phyloP scores from a whole-genome alignment of 2,797 vertebrate species.

The Argentina silus region DNA sequence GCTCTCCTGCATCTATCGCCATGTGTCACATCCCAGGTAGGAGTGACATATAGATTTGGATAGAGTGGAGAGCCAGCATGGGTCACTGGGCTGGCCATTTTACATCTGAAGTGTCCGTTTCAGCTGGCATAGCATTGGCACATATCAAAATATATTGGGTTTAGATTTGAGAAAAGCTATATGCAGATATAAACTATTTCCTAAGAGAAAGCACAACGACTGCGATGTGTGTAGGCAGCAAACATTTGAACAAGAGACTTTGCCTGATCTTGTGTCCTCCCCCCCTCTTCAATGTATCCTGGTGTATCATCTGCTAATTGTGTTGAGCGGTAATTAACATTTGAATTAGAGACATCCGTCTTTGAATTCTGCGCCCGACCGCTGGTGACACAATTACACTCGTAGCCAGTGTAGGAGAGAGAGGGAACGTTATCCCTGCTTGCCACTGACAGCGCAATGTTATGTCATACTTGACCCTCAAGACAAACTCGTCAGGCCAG shows the following conservation, averaged over 20 bases:
- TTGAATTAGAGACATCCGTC: neutral
- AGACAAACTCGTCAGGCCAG: slow-evolving; percentile 66
- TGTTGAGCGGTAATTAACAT: slow-evolving; percentile 3
- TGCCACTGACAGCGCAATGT: slow-evolving; percentile 63
- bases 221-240: slow-evolving; percentile 2
- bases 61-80: slow-evolving; percentile 59
- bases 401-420: slow-evolving; percentile 41
- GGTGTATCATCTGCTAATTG: neutral
- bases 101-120: slow-evolving; percentile 53
- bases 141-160: slow-evolving; percentile 40
- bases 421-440: slow-evolving; percentile 55
- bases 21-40: slow-evolving; percentile 65
- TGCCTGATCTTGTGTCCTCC: slow-evolving; percentile 6
- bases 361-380: neutral
- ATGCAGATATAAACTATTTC: slow-evolving; percentile 19
- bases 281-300: neutral
- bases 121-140: slow-evolving; percentile 51
- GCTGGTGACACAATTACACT: slow-evolving; percentile 34
- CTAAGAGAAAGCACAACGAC: slow-evolving; percentile 35
- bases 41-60: slow-evolving; percentile 76
- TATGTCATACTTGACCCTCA: slow-evolving; percentile 66
- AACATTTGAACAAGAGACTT: slow-evolving; percentile 16
- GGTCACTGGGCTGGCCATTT: slow-evolving; percentile 64
- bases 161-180: too few species aligned
- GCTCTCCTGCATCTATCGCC: slow-evolving; percentile 59